These are phyloP conservation scores for Etheostoma perlongum DNA, from an alignment of 2,797 vertebrate species.

Conservation along the genomic window DNA sequence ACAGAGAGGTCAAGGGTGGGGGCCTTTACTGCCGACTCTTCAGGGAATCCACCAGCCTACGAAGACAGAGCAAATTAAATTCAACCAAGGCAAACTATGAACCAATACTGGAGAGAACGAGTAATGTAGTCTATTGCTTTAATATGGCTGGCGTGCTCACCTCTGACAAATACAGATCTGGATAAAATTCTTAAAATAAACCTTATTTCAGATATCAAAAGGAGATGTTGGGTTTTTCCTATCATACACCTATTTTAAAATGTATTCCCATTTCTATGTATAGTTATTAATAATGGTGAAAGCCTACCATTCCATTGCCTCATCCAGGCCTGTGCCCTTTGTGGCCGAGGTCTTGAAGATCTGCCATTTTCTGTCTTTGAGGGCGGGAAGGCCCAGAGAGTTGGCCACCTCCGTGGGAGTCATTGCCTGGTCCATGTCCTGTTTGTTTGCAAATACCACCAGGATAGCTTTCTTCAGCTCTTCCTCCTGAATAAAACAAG, in stretches of 20 bases:
- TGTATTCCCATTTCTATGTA: neutral
- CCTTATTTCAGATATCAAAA: neutral
- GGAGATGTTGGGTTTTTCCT: neutral
- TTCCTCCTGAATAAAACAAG: conserved; percentile 88
- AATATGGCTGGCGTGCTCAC: neutral
- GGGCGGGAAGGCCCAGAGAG: conserved; percentile 91
- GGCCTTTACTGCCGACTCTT: conserved; percentile 94
- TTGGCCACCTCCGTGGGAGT: conserved; percentile 97
- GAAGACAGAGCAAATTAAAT: conserved; percentile 25
- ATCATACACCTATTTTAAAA: neutral
- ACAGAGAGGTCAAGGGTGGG: conserved; percentile 56
- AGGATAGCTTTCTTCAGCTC: conserved; percentile 98
- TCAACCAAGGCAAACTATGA: conserved; percentile 20
- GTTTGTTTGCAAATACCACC: conserved; percentile 99
- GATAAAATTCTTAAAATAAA: too few species aligned
- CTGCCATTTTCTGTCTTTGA: conserved; percentile 99
- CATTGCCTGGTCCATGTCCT: conserved; percentile 99
- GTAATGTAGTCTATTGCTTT: neutral
- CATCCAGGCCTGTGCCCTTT: conserved; percentile 95
- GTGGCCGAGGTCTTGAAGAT: conserved; percentile 99
- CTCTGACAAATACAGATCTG: neutral
- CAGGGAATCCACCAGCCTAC: conserved; percentile 94
- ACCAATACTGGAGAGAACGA: neutral
- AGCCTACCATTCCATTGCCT: conserved; percentile 97
- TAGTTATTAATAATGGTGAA: neutral